Conservation (phyloP, 2,113 vertebrate genomes). For the Tychaedon coryphoeus region DNA sequence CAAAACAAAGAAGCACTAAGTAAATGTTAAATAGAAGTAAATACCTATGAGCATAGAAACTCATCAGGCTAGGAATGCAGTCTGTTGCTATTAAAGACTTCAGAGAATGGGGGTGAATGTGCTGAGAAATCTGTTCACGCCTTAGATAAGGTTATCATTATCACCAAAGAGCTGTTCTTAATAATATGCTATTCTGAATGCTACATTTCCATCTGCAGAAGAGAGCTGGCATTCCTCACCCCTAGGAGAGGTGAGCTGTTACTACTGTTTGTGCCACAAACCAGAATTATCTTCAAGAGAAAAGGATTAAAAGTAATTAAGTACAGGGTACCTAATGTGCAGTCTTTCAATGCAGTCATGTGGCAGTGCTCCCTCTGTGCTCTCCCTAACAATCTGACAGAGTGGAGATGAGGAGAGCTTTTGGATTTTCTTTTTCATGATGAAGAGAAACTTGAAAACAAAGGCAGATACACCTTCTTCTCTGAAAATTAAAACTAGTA, state of each 20-base stretch:
- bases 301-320: not conserved
- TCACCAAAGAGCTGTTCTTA: not conserved
- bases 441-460: not conserved
- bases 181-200: not conserved
- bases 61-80: not conserved
- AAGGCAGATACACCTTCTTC: not conserved
- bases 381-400: not conserved
- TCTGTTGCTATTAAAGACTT: not conserved
- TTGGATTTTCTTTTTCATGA: not conserved
- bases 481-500: not conserved
- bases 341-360: not conserved
- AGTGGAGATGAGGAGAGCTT: not conserved
- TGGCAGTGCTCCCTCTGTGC: not conserved
- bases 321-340: not conserved
- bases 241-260: not conserved
- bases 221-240: not conserved
- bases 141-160: not conserved
- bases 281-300: not conserved
- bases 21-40: conserved; percentile 59
- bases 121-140: not conserved
- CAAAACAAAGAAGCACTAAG: conserved; percentile 7
- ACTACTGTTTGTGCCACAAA: not conserved
- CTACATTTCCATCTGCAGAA: not conserved
- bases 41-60: not conserved
- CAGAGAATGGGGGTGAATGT: not conserved